Percentiles rank a stretch among this genome's conserved stretches.
These are phyloP conservation scores for Phengaris arion DNA, from an alignment of 2,888 invertebrate species.

Conservation along the genomic window DNA sequence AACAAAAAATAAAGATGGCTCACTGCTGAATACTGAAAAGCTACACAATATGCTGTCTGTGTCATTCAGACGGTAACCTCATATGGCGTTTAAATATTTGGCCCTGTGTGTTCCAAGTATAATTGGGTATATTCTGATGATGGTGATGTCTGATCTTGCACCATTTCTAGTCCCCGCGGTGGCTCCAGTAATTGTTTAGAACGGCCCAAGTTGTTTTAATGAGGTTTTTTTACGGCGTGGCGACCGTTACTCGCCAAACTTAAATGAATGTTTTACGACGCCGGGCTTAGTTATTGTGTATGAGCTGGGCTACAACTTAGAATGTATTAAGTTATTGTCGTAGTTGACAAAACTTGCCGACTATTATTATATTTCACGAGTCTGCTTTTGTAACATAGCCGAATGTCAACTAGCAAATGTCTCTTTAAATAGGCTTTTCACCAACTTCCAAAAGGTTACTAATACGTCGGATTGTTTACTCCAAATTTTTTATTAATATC, in stretches of 20 bases:
- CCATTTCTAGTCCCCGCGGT: background rate
- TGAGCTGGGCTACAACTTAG: background rate
- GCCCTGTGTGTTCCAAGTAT: background rate
- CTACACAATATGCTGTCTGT: too few species aligned
- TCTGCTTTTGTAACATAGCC: background rate
- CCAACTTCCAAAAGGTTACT: background rate
- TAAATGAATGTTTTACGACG: conserved; percentile 11
- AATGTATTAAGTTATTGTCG: conserved; percentile 7
- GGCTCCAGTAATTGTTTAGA: conserved; percentile 26
- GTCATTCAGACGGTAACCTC: too few species aligned
- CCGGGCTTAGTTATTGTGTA: background rate
- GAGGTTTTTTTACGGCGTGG: conserved; percentile 24
- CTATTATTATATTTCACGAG: background rate
- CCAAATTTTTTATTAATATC: too few species aligned
- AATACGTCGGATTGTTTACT: background rate
- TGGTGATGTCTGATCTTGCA: background rate
- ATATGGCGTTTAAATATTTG: too few species aligned
- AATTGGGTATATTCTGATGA: background rate
- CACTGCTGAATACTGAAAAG: too few species aligned
- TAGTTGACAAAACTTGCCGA: background rate
- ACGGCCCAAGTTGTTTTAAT: conserved; percentile 29
- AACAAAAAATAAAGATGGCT: too few species aligned
- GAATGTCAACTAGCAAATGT: background rate
- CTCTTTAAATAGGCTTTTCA: background rate
- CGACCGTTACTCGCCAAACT: conserved; percentile 12